Evolutionary conservation across 1,140 invertebrate species (phyloP), one percentile per base, ranked within the genome.

Genomic region (Amyelois transitella): DNA sequence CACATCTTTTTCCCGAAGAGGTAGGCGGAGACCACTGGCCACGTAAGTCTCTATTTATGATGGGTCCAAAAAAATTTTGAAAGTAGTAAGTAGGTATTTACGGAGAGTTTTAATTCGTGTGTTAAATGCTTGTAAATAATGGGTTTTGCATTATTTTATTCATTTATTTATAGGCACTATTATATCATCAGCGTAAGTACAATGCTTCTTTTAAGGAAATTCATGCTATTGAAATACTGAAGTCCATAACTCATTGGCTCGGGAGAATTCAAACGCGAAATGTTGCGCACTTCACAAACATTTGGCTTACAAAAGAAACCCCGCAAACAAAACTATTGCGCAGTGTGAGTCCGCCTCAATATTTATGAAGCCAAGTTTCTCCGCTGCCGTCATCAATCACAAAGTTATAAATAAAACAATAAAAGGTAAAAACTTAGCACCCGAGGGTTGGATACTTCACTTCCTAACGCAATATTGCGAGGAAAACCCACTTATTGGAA

Each of bases 341-440:
- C 77, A 72, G 72, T 68, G 60, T 72, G 78, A 77, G 63, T 73
- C 69, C 69, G 60, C 57, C 75, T 79, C 79, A 87, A 87, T 87
- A 87, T 87, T 87, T 87, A 87, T 87, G 84, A 85, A 87, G 76
- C 70, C 47, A 78, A 84, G 59, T 80, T 79, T 64, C 65, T 64
- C 55, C 68, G 72, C 72, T 68, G 74, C 79, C 81, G 69, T 84
- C 84, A 87, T 87, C 84, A 87, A 87, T 87, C 84, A 87, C 79
- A 80, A 87, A 87, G 81, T 87, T 87, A 87, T 87, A 87, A 87
- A 87, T 87, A 87, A 85, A 87, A 85, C 81, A 87, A 87, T 85
- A 85, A 87, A 85, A 85, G 79, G 77, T 87, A 82, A 79, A 78
- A 85, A 77, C 72, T 84, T 75, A 72, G 68, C 66, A 61, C 66